A percentile compares a stretch with the other conserved stretches of the same genome.
These are phyloP conservation scores for Tangara arthus DNA, from an alignment of 2,797 vertebrate species.

Conservation along the genomic window DNA sequence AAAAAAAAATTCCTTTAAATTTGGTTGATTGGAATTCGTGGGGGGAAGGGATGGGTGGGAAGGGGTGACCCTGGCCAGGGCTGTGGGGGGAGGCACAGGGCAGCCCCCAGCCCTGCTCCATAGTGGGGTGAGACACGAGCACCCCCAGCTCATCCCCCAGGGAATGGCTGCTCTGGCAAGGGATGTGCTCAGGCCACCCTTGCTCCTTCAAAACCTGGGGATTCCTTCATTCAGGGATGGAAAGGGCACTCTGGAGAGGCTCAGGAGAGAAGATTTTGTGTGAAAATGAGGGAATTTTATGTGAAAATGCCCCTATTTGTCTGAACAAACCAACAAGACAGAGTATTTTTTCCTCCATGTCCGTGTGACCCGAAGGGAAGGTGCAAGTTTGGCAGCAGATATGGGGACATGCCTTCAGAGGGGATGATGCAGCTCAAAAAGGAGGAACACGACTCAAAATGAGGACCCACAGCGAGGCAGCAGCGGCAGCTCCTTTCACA, in stretches of 20 bases:
- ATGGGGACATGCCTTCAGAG: rapidly evolving
- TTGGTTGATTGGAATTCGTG: not conserved
- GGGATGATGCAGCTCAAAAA: not conserved
- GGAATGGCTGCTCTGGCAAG: not conserved
- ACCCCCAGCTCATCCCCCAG: not conserved
- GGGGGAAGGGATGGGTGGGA: not conserved
- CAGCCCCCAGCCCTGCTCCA: not conserved
- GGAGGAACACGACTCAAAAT: rapidly evolving
- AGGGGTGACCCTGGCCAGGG: not conserved
- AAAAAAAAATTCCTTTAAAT: not conserved
- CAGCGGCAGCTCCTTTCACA: not conserved
- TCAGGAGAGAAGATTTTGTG: not conserved
- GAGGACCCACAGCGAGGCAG: not conserved
- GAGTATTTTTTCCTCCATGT: not conserved
- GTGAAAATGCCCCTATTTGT: not conserved
- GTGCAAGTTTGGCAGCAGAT: not conserved
- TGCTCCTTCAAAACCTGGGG: not conserved
- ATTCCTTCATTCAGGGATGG: not conserved
- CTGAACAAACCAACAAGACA: not conserved
- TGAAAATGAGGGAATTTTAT: not conserved
- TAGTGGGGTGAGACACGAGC: not conserved
- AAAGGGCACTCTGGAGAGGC: not conserved
- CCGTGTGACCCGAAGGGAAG: not conserved
- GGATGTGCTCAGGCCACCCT: rapidly evolving
- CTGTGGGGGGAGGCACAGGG: not conserved